These are phyloP conservation scores for Amblyjoppa fuscipennis DNA, from an alignment of 2,888 invertebrate species.

Conservation along the genomic window DNA sequence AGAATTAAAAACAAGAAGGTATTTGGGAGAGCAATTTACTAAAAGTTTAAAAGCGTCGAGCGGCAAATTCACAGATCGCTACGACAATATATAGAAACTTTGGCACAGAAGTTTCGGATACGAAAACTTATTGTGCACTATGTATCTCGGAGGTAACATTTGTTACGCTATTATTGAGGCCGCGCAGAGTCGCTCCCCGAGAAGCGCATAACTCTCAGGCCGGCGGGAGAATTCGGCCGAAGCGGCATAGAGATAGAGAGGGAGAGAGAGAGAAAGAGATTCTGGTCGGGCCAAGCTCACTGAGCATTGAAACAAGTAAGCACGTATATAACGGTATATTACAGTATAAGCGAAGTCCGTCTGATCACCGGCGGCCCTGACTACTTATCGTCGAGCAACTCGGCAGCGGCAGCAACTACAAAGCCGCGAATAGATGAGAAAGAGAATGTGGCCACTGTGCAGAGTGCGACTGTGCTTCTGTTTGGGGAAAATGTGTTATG, in stretches of 20 bases:
- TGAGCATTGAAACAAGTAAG: conserved; percentile 45
- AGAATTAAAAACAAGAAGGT: conserved; percentile 9
- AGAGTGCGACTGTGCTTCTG: conserved; percentile 18
- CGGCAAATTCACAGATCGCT: background rate
- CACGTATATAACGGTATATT: conserved; percentile 28
- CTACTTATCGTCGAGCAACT: conserved; percentile 58
- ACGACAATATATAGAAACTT: conserved; percentile 11
- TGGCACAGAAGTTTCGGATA: background rate
- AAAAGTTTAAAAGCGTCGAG: background rate
- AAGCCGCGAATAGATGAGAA: conserved; percentile 57
- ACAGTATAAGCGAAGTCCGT: conserved; percentile 49
- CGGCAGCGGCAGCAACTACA: conserved; percentile 25
- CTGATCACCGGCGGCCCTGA: conserved; percentile 61
- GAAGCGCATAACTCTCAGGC: conserved; percentile 61
- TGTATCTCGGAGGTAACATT: background rate
- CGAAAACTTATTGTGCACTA: conserved; percentile 1
- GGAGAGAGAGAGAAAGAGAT: background rate
- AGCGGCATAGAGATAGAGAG: conserved; percentile 52
- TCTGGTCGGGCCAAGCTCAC: conserved; percentile 53
- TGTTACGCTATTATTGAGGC: conserved; percentile 59
- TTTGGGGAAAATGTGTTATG: conserved; percentile 54
- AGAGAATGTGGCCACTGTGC: conserved; percentile 37
- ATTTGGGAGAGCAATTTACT: background rate
- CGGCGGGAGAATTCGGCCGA: conserved; percentile 62
- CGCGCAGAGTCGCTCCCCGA: conserved; percentile 21